Evolutionary conservation across 2,888 invertebrate species (phyloP), one percentile per base, ranked within the genome.

Genomic region (Orchesella flavescens): DNA sequence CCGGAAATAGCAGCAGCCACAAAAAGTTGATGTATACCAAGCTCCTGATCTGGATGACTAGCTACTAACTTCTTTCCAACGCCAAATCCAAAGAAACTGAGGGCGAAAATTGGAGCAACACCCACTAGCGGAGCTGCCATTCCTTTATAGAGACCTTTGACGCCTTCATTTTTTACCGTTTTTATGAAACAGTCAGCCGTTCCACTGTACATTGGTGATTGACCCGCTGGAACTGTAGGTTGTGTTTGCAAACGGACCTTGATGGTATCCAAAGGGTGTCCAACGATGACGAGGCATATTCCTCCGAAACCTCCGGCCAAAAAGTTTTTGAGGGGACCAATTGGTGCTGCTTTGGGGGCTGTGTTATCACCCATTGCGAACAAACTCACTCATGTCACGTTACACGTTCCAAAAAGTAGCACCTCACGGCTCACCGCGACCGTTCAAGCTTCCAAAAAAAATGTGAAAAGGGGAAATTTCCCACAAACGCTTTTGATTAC

Each of bases 91-190:
- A 98, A 95, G 91, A 99, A 97, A 91, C 97, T 98, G 86, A 99
- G 94, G 0, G 99, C 99, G 91, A 99, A 99, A 90, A 99, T 98
- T 10, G 99, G 99, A 1, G 98, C 96, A 0, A 99, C 97, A n/a
- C 99, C 99, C 10, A 94, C 94, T 61, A 99, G 91, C 0, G 99
- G 99, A 0, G 99, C 99, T 3, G 95, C 96, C 94, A 95, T 95
- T 61, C 96, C 96, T 91, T 95, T 96, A 90, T 96, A 96, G 12
- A 97, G 91, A 0, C 97, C 97, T 76, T 91, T 91, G 86, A 95
- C 91, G 2, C 97, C 98, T 93, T 99, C 98, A 90, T 94, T 94
- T 44, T 92, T 91, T 17, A 99, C 91, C 1, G 97, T 99, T 91
- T 97, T 96, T 89, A 93, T 94, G 55, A 96, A 94, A 92, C 99